Evolutionary conservation across 2,888 invertebrate genomes (phyloP).

Genomic region (Cryptus viduatorius): DNA sequence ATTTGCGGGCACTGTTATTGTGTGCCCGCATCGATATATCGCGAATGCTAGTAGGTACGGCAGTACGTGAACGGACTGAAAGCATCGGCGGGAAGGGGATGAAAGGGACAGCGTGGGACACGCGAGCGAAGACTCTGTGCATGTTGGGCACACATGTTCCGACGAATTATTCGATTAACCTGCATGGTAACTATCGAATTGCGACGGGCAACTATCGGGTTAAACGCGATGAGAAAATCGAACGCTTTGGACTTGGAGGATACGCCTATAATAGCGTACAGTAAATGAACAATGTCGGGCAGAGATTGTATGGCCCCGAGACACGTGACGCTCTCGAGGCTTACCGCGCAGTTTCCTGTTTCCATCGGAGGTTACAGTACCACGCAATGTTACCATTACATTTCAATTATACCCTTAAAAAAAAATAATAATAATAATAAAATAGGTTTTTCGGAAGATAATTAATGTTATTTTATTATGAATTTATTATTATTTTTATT

Average conservation of each 20-base stretch:
- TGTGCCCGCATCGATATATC: slow-evolving; percentile 9
- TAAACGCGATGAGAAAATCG: slow-evolving; percentile 42
- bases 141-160: slow-evolving; percentile 23
- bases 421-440: too few species aligned
- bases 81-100: background rate
- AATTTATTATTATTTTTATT: too few species aligned
- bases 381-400: too few species aligned
- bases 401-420: too few species aligned
- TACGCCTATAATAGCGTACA: background rate
- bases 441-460: too few species aligned
- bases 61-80: background rate
- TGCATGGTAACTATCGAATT: slow-evolving; percentile 59
- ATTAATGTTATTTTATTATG: too few species aligned
- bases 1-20: slow-evolving; percentile 36
- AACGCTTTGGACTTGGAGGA: slow-evolving; percentile 13
- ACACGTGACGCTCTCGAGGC: background rate
- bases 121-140: background rate
- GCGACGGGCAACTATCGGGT: slow-evolving; percentile 50
- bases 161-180: slow-evolving; percentile 58
- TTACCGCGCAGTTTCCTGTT: slow-evolving; percentile 23
- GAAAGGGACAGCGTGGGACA: background rate
- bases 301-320: slow-evolving; percentile 24
- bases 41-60: background rate
- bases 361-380: too few species aligned
- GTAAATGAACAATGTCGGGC: slow-evolving; percentile 48